phyloP scores from a whole-genome alignment of 2,797 vertebrate genomes.

The Emys orbicularis region DNA sequence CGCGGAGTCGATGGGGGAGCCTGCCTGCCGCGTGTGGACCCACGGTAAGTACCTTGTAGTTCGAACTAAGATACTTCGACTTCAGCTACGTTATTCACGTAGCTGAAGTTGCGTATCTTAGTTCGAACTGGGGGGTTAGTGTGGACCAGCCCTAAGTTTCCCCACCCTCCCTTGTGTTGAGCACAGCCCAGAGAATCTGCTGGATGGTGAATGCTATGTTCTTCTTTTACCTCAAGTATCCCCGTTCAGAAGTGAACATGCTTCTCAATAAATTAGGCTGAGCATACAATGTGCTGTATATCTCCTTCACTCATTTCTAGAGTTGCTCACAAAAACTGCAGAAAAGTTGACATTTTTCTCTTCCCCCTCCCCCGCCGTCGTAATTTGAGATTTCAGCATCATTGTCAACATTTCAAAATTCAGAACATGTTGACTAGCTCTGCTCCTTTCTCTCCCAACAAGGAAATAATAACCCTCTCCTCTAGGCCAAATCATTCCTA shows the following conservation, averaged over 20 bases:
- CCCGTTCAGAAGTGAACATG: background rate
- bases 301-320: background rate
- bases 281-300: background rate
- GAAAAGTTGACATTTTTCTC: background rate
- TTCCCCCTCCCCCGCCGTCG: fast-evolving
- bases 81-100: no score
- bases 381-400: background rate
- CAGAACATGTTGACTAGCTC: background rate
- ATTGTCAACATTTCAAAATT: background rate
- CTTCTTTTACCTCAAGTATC: background rate
- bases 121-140: no score
- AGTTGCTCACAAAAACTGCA: background rate
- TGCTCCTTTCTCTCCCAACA: background rate
- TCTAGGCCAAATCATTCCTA: constrained; percentile 4
- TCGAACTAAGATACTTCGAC: no score
- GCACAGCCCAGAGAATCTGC: background rate
- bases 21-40: no score
- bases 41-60: no score
- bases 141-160: background rate
- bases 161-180: background rate
- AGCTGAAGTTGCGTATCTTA: no score
- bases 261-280: background rate
- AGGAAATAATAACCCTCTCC: fast-evolving
- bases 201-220: background rate
- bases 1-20: no score